Evolutionary conservation across 1,140 invertebrate genomes (phyloP), one percentile per base, ranked within the genome.

Genomic region (Calosoma granatense): DNA sequence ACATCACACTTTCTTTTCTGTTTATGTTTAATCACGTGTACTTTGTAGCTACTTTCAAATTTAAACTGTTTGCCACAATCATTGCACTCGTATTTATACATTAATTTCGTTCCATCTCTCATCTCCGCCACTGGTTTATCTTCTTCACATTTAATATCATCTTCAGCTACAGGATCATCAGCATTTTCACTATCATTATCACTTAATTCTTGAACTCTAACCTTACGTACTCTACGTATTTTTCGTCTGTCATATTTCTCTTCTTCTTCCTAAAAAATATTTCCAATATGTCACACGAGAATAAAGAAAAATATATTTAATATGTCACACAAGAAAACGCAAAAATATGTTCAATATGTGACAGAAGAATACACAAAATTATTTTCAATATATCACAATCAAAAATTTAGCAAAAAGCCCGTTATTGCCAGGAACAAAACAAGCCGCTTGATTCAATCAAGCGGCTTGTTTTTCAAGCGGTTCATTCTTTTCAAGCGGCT

Each of bases 11-110:
- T 56, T 20, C 60, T 14, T 54, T 54, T 63, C 51, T 60, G 61
- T 9, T 57, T 59, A 59, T 68, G 66, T 60, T 65, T 68, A 11
- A 61, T 12, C 23, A 60, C 51, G 60, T 68, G 66, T 20, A 58
- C 54, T 22, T 60, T 61, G 12, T 62, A 60, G 51, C 56, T 41
- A 26, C 47, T 58, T 51, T 63, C 57, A 43, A 57, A 57, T 47
- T 55, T 59, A 58, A 68, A 68, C 39, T 54, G 56, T 57, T 61
- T 64, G 1, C 51, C 53, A 61, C 66, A 68, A 41, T 62, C 30
- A 15, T 36, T 30, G 56, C 66, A 68, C 56, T 60, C 43, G 19
- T 57, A 21, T 51, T 19, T 56, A 14, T 19, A 15, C 15, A 39
- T 47, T 9, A 52, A 20, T 47, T 20, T 15, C n/a, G 52, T 51